Conservation (phyloP, 92 coral and sea anemone species). For the Meandrina meandrites region DNA sequence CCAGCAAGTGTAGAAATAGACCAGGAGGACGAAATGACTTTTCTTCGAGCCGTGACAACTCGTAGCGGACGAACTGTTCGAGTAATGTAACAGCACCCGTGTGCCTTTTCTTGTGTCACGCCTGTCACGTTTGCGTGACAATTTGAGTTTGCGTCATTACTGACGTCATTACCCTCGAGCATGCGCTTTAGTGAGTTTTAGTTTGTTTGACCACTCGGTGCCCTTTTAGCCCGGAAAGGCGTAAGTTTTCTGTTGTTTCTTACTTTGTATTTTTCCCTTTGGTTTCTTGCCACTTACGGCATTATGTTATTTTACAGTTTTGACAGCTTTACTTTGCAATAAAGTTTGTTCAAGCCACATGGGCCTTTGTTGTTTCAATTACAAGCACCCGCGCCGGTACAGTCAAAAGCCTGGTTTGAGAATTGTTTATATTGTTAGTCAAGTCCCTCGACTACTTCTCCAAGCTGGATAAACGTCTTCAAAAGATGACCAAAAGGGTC, state of each 20-base stretch:
- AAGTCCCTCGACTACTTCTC: background rate
- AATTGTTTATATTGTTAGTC: background rate
- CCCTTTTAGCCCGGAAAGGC: slow-evolving; percentile 1
- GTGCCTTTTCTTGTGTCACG: background rate
- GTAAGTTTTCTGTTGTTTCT: background rate
- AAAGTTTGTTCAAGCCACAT: background rate
- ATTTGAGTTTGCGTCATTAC: too few relatives aligned
- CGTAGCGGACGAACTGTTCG: too few relatives aligned
- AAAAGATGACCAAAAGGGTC: slow-evolving; percentile 34
- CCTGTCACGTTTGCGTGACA: background rate
- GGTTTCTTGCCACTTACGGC: background rate
- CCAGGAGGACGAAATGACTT: too few relatives aligned
- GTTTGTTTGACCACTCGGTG: background rate
- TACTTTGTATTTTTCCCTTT: background rate
- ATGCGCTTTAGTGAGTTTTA: background rate
- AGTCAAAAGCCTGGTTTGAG: slow-evolving; percentile 19
- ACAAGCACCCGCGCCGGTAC: slow-evolving; percentile 10
- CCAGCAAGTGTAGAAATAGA: too few relatives aligned
- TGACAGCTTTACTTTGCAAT: background rate
- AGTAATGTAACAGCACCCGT: background rate
- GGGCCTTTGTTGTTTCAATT: background rate
- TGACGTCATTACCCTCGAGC: background rate
- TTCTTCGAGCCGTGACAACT: too few relatives aligned
- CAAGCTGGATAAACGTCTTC: slow-evolving; percentile 9
- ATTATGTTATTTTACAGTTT: background rate